Conservation (phyloP, 2,888 invertebrate genomes). For the Chrysolina oricalcia region DNA sequence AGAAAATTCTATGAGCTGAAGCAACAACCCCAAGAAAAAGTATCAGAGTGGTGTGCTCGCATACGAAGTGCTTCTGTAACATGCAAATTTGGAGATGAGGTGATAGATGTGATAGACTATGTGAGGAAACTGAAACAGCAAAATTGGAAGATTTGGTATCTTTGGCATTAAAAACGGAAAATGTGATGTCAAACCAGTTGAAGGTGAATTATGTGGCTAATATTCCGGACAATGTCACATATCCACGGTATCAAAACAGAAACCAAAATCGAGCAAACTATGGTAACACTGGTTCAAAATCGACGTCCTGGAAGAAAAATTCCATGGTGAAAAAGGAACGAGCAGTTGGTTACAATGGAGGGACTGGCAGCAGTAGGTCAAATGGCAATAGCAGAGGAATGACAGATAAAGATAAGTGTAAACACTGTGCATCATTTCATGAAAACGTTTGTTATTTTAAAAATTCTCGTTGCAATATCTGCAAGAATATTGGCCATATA, state of each 20-base stretch:
- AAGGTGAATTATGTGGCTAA: slow-evolving; percentile 12
- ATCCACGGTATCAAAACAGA: not conserved
- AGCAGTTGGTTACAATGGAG: slow-evolving; percentile 4
- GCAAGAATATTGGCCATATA: slow-evolving; percentile 24
- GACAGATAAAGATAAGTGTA: slow-evolving; percentile 32
- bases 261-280: not conserved
- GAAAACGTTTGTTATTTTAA: slow-evolving; percentile 20
- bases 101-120: too few species aligned
- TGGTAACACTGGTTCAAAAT: not conserved
- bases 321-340: slow-evolving; percentile 10
- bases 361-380: not conserved
- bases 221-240: too few species aligned
- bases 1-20: too few species aligned
- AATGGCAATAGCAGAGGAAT: not conserved
- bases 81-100: too few species aligned
- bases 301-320: not conserved
- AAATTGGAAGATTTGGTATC: too few species aligned
- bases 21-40: too few species aligned
- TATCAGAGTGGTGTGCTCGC: too few species aligned
- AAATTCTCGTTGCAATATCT: slow-evolving; percentile 26
- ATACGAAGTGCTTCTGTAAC: too few species aligned
- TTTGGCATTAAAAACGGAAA: slow-evolving; percentile 29
- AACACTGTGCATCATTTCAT: slow-evolving; percentile 30
- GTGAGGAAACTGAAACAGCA: too few species aligned
- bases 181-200: slow-evolving; percentile 2